These are phyloP conservation scores for Haliclona indistincta DNA, from an alignment of 37 sponge, comb jelly and placozoan genomes.

Conservation along the genomic window DNA sequence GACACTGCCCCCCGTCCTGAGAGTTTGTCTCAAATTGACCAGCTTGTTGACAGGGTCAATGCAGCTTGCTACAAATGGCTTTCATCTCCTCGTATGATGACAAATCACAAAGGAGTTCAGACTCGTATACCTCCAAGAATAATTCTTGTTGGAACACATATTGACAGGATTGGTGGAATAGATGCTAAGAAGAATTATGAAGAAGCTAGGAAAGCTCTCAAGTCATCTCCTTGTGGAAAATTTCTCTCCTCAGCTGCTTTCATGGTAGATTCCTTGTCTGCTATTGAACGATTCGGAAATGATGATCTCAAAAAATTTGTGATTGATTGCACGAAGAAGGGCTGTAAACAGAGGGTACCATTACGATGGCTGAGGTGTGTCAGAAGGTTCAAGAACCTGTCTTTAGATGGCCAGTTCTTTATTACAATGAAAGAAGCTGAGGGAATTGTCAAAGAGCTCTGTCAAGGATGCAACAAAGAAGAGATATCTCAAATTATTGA, in stretches of 20 bases:
- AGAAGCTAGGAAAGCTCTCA: conserved; percentile 33
- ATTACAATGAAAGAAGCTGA: conserved; percentile 35
- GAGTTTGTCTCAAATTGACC: neutral
- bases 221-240: conserved; percentile 27
- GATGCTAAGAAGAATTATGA: conserved; percentile 26
- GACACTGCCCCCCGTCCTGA: no score
- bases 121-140: conserved; percentile 48
- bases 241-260: conserved; percentile 40
- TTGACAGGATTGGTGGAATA: conserved; percentile 33
- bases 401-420: conserved; percentile 19
- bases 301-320: conserved; percentile 56
- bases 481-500: conserved; percentile 43
- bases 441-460: conserved; percentile 42
- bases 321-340: conserved; percentile 38
- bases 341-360: conserved; percentile 55
- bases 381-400: conserved; percentile 37
- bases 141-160: conserved; percentile 71
- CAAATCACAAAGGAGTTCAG: no score
- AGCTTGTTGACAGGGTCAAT: neutral
- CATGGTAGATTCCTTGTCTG: conserved; percentile 56
- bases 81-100: neutral
- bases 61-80: neutral
- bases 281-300: conserved; percentile 53
- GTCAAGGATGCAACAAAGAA: conserved; percentile 15
- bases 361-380: conserved; percentile 62